Evolutionary conservation across 2,113 vertebrate species (phyloP).

Genomic region (Polypterus bichir): DNA sequence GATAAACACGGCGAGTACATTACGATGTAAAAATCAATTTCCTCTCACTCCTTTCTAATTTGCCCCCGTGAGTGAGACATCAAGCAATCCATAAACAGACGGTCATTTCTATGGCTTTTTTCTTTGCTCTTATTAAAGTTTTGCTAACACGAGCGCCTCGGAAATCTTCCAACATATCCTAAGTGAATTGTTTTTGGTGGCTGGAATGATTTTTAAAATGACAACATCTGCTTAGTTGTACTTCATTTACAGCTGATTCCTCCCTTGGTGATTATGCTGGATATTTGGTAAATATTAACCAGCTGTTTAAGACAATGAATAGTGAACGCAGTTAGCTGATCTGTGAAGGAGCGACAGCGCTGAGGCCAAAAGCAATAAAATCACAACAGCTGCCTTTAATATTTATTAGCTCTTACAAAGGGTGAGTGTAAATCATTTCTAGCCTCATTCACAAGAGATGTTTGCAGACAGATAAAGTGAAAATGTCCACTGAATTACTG

Average conservation of each 20-base stretch:
- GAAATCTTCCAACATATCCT: conserved; percentile 33
- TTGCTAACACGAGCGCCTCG: conserved; percentile 28
- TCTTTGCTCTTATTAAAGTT: conserved; percentile 37
- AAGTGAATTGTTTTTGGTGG: conserved; percentile 40
- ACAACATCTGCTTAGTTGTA: conserved; percentile 57
- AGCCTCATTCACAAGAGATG: not conserved
- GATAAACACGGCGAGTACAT: conserved; percentile 1
- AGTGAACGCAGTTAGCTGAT: conserved; percentile 41
- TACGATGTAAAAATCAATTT: not conserved
- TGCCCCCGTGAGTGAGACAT: conserved; percentile 21
- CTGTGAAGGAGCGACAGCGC: conserved; percentile 42
- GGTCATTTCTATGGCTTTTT: conserved; percentile 8
- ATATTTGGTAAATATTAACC: conserved; percentile 38
- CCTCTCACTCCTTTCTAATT: conserved; percentile 20
- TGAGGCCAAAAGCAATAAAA: conserved; percentile 32
- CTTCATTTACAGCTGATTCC: conserved; percentile 52
- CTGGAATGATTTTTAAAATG: conserved; percentile 46
- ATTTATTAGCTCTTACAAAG: conserved; percentile 2
- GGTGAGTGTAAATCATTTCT: not conserved
- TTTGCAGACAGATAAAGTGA: conserved; percentile 3
- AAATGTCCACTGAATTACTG: not conserved
- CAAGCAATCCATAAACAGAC: conserved; percentile 10
- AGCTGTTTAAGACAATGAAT: conserved; percentile 48
- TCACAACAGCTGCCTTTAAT: conserved; percentile 26
- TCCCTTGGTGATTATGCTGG: conserved; percentile 41